Percentiles rank a stretch among this genome's conserved stretches.
phyloP scores from a whole-genome alignment of 2,888 invertebrate genomes.

The Dynastes grantii region DNA sequence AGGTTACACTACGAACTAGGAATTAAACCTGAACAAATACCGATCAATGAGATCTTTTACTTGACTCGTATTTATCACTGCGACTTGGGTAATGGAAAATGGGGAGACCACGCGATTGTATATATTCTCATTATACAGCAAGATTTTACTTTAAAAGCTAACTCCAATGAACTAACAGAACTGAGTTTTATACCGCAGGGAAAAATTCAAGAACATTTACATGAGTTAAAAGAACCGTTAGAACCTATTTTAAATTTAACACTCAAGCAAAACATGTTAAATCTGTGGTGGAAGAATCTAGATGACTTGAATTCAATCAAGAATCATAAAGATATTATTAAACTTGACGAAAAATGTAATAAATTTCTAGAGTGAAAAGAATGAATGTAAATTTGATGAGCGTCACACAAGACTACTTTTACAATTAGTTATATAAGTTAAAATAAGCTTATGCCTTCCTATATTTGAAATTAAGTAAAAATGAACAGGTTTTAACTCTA shows the following conservation, averaged over 20 bases:
- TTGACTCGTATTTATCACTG: constrained; percentile 93
- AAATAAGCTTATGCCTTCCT: no score
- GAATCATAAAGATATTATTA: constrained; percentile 71
- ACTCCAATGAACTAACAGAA: constrained; percentile 92
- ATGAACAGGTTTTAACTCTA: no score
- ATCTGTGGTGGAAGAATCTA: constrained; percentile 94
- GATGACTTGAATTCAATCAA: constrained; percentile 79
- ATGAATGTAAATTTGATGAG: background rate
- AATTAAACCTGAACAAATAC: constrained; percentile 80
- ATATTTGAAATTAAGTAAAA: no score
- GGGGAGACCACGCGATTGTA: constrained; percentile 99
- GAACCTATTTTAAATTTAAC: constrained; percentile 97
- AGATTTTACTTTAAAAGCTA: constrained; percentile 84
- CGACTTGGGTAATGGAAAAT: constrained; percentile 83
- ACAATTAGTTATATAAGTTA: no score
- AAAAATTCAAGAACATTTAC: constrained; percentile 78
- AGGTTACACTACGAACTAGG: constrained; percentile 93
- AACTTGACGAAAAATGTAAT: constrained; percentile 19
- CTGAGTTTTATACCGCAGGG: constrained; percentile 81
- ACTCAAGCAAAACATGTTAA: constrained; percentile 80
- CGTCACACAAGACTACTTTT: background rate
- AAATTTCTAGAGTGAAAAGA: constrained; percentile 11
- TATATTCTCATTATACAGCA: constrained; percentile 91
- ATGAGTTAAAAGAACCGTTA: constrained; percentile 79
- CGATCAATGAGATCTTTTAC: constrained; percentile 82